These are phyloP conservation scores for Achroia grisella DNA, from an alignment of 1,140 invertebrate species.

Conservation along the genomic window DNA sequence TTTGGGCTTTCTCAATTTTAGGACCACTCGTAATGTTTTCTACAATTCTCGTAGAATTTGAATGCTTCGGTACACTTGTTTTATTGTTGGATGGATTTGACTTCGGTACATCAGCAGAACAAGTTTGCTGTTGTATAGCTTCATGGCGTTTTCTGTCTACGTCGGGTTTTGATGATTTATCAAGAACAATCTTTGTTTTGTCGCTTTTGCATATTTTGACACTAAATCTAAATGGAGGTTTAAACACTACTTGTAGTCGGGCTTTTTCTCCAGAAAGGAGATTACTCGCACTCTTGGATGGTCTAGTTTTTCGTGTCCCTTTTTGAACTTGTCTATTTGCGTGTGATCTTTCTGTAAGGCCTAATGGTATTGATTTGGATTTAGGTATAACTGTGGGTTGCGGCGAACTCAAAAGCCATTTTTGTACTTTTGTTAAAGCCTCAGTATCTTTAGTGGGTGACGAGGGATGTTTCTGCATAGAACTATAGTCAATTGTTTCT, in stretches of 20 bases:
- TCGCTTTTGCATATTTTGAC: constrained; percentile 82
- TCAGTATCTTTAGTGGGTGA: constrained; percentile 74
- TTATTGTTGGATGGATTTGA: constrained; percentile 33
- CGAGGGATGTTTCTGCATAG: constrained; percentile 74
- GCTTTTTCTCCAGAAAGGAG: constrained; percentile 75
- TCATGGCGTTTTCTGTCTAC: constrained; percentile 60
- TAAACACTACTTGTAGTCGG: constrained; percentile 87
- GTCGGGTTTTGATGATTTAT: constrained; percentile 67
- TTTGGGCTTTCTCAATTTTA: constrained; percentile 23
- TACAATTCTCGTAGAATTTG: constrained; percentile 30
- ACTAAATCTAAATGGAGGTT: constrained; percentile 89
- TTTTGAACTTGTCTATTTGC: constrained; percentile 36
- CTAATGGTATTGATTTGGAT: constrained; percentile 82
- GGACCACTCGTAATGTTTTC: constrained; percentile 28
- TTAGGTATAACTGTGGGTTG: constrained; percentile 74
- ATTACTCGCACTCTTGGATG: constrained; percentile 70
- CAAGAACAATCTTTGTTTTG: constrained; percentile 68
- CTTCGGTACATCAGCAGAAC: constrained; percentile 32
- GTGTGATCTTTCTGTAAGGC: constrained; percentile 72
- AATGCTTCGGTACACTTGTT: constrained; percentile 30
- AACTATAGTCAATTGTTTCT: constrained; percentile 87
- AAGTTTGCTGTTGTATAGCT: constrained; percentile 21
- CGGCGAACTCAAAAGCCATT: constrained; percentile 87
- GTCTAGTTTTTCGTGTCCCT: constrained; percentile 59
- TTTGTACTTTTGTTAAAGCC: constrained; percentile 87